Percentiles rank a stretch among this genome's conserved stretches.
phyloP scores from a whole-genome alignment of 1,140 invertebrate species.

The Ips typographus region DNA sequence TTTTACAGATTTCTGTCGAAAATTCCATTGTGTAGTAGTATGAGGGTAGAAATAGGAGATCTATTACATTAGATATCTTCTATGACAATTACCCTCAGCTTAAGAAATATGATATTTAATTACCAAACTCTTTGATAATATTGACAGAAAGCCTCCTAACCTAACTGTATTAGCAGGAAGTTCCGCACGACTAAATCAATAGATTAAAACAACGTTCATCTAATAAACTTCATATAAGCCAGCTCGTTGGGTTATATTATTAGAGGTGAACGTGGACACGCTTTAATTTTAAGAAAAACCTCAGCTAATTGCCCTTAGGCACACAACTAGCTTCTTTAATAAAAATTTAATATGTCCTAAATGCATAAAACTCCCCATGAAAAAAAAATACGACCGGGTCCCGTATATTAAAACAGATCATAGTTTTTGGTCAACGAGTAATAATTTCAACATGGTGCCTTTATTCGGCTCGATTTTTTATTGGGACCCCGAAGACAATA shows the following conservation, averaged over 20 bases:
- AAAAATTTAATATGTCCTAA: conserved; percentile 16
- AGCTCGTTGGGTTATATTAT: not conserved
- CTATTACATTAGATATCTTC: not conserved
- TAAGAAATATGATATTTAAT: not conserved
- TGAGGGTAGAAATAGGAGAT: not conserved
- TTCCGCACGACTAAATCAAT: not conserved
- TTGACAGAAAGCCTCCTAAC: too few relatives aligned
- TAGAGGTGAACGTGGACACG: too few relatives aligned
- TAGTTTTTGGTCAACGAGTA: conserved; percentile 34
- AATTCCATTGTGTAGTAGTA: conserved; percentile 7
- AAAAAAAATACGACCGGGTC: conserved; percentile 17
- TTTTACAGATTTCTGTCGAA: conserved; percentile 11
- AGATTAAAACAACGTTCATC: conserved; percentile 6
- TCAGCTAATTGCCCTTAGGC: not conserved
- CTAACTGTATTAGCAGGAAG: not conserved
- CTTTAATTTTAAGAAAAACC: not conserved
- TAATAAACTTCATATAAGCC: not conserved
- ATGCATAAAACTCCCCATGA: not conserved
- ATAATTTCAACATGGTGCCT: conserved; percentile 34
- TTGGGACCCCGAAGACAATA: conserved; percentile 31
- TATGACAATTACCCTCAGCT: not conserved
- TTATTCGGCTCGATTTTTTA: conserved; percentile 30
- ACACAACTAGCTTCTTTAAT: not conserved
- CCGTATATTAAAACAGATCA: conserved; percentile 27
- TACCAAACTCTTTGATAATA: too few relatives aligned